Conservation (phyloP, 2,888 invertebrate genomes). For the Mechanitis mazaeus region DNA sequence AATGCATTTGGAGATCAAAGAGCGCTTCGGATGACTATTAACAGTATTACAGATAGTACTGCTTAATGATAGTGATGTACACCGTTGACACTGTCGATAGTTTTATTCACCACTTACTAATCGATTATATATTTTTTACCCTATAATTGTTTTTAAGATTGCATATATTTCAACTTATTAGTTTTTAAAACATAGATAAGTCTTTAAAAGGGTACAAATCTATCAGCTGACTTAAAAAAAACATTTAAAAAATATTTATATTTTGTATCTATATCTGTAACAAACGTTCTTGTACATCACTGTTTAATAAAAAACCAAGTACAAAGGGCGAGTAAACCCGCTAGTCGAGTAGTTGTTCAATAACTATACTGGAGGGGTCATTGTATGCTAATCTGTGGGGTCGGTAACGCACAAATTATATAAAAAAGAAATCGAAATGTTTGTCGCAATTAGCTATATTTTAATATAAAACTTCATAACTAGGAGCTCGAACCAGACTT, state of each 20-base stretch:
- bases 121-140: too few relatives aligned
- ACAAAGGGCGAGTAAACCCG: conserved; percentile 32
- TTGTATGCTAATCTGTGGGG: conserved; percentile 27
- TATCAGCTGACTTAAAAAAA: too few relatives aligned
- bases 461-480: too few relatives aligned
- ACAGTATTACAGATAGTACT: conserved; percentile 46
- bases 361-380: conserved; percentile 27
- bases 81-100: conserved; percentile 6
- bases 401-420: conserved; percentile 12
- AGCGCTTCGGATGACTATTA: conserved; percentile 37
- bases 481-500: too few relatives aligned
- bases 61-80: conserved; percentile 30
- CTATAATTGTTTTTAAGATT: too few relatives aligned
- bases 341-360: conserved; percentile 45
- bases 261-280: too few relatives aligned
- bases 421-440: not conserved
- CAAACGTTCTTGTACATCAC: conserved; percentile 13
- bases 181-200: too few relatives aligned
- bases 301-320: conserved; percentile 30
- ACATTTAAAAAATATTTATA: too few relatives aligned
- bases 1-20: conserved; percentile 56
- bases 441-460: not conserved
- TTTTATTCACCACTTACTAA: not conserved
- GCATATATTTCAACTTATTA: too few relatives aligned
- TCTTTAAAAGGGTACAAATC: too few relatives aligned